These are phyloP conservation scores for Chloroclystis v-ata DNA, from an alignment of 2,888 invertebrate genomes.

Conservation along the genomic window DNA sequence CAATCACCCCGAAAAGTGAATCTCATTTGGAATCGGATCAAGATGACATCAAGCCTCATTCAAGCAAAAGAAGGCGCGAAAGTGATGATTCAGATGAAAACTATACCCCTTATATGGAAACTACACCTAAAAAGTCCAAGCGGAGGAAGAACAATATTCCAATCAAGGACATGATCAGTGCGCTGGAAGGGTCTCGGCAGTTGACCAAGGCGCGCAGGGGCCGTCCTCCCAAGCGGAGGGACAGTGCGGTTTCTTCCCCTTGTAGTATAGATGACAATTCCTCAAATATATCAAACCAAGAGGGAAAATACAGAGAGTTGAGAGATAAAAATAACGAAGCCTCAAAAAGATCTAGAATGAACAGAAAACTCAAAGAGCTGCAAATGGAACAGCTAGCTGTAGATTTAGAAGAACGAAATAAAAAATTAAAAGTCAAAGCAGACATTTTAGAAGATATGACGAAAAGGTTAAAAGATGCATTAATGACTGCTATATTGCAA, in stretches of 20 bases:
- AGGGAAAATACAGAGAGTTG: constrained; percentile 81
- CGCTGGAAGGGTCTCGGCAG: constrained; percentile 60
- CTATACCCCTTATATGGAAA: constrained; percentile 59
- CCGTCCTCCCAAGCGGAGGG: constrained; percentile 75
- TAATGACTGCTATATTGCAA: constrained; percentile 81
- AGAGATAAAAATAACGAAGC: constrained; percentile 89
- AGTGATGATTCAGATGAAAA: constrained; percentile 71
- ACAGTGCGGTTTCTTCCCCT: constrained; percentile 63
- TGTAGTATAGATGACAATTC: constrained; percentile 66
- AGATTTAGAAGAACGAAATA: constrained; percentile 80
- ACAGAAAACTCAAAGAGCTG: constrained; percentile 79
- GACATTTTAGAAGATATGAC: constrained; percentile 83
- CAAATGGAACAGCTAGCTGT: constrained; percentile 75
- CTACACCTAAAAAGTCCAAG: constrained; percentile 53
- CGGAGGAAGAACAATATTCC: constrained; percentile 60
- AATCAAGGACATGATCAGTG: constrained; percentile 64
- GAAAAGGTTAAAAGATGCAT: constrained; percentile 80
- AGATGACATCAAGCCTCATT: constrained; percentile 48
- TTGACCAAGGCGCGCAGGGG: constrained; percentile 67
- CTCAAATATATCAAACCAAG: constrained; percentile 60
- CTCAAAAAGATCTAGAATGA: constrained; percentile 84
- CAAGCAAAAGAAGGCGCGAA: constrained; percentile 46
- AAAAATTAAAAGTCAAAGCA: constrained; percentile 80
- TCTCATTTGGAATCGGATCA: constrained; percentile 61
- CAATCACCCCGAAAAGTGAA: constrained; percentile 66